A percentile compares a stretch with the other conserved stretches of the same genome.
Evolutionary conservation across 2,797 vertebrate species (phyloP).

Genomic region (Ceyx erithaca): DNA sequence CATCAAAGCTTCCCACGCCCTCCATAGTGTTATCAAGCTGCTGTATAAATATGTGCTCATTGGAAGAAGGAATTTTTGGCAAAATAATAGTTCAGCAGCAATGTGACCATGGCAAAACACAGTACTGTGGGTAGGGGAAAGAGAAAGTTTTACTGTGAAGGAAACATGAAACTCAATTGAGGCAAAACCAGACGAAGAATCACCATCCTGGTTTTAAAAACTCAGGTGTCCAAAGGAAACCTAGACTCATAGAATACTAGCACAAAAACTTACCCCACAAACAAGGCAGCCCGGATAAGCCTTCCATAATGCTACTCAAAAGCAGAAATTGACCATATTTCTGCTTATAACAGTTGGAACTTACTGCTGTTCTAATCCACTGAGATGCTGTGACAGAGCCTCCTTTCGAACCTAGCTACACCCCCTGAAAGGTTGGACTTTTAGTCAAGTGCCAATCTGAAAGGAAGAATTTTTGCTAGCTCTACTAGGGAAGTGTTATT

Average conservation of each 20-base stretch:
- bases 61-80: not conserved
- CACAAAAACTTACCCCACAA: not conserved
- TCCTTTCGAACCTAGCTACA: not conserved
- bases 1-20: not conserved
- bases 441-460: not conserved
- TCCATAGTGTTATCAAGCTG: not conserved
- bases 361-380: not conserved
- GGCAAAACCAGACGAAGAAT: not conserved
- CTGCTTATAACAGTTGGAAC: not conserved
- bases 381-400: not conserved
- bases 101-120: not conserved
- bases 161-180: not conserved
- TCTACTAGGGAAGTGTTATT: not conserved
- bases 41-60: not conserved
- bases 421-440: not conserved
- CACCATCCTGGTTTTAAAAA: not conserved
- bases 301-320: not conserved
- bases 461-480: not conserved
- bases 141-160: not conserved
- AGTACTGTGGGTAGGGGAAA: not conserved
- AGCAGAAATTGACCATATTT: not conserved
- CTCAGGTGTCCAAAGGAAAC: not conserved
- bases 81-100: not conserved
- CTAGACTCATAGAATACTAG: not conserved
- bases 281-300: not conserved